phyloP scores from a whole-genome alignment of 1,140 invertebrate genomes.

The Antheraea mylitta region DNA sequence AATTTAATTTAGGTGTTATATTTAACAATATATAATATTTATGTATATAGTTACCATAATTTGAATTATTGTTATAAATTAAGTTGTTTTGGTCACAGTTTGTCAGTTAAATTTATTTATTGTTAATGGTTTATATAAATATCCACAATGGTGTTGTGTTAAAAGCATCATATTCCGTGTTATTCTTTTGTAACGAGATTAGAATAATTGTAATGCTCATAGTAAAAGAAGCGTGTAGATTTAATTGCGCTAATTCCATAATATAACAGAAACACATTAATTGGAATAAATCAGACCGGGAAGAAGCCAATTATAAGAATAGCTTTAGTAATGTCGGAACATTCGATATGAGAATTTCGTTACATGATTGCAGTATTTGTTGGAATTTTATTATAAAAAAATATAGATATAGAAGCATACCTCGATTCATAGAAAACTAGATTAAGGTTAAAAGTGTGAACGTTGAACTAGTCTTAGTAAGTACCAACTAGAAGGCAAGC shows the following conservation, averaged over 20 bases:
- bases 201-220: no score
- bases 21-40: neutral
- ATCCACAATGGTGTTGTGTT: neutral
- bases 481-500: constrained; percentile 3
- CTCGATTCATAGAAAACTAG: no score
- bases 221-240: neutral
- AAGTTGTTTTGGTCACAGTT: neutral
- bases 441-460: neutral
- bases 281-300: neutral
- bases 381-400: neutral
- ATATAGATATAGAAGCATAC: neutral
- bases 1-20: no score
- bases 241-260: neutral
- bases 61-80: neutral
- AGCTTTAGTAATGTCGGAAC: neutral
- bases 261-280: neutral
- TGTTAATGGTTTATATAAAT: neutral
- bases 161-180: neutral
- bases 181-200: no score
- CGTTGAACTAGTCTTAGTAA: constrained; percentile 10
- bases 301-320: neutral
- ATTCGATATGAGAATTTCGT: neutral
- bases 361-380: neutral
- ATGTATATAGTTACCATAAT: neutral
- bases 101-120: neutral